These are phyloP conservation scores for Climacteris rufus DNA, from an alignment of 2,113 vertebrate genomes.

Conservation along the genomic window DNA sequence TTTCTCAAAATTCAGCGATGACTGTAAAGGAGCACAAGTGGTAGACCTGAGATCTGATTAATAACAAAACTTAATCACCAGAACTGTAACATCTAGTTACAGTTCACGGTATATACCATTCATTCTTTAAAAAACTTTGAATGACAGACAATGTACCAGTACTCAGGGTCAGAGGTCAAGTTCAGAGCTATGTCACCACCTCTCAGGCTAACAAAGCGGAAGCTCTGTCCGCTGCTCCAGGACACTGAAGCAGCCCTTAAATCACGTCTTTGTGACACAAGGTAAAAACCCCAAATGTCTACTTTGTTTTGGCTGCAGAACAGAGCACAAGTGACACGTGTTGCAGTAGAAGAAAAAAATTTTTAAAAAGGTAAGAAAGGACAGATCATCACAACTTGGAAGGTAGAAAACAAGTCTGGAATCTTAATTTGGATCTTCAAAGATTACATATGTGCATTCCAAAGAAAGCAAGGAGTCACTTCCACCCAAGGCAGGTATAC, in stretches of 20 bases:
- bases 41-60: neutral
- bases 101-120: neutral
- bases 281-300: neutral
- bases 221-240: neutral
- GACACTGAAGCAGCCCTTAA: neutral
- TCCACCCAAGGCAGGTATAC: neutral
- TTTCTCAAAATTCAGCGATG: conserved; percentile 73
- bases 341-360: neutral
- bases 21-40: conserved; percentile 56
- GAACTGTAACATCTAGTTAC: neutral
- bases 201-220: neutral
- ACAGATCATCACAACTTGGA: neutral
- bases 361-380: neutral
- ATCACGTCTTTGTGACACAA: neutral
- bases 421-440: neutral
- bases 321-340: neutral
- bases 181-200: neutral
- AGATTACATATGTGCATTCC: neutral
- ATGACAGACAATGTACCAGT: neutral
- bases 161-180: neutral
- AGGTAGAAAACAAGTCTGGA: neutral
- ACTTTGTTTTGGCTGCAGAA: neutral
- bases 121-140: neutral
- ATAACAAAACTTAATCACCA: neutral
- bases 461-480: neutral